phyloP scores from a whole-genome alignment of 2,797 vertebrate species.

The Cyclura pinguis region DNA sequence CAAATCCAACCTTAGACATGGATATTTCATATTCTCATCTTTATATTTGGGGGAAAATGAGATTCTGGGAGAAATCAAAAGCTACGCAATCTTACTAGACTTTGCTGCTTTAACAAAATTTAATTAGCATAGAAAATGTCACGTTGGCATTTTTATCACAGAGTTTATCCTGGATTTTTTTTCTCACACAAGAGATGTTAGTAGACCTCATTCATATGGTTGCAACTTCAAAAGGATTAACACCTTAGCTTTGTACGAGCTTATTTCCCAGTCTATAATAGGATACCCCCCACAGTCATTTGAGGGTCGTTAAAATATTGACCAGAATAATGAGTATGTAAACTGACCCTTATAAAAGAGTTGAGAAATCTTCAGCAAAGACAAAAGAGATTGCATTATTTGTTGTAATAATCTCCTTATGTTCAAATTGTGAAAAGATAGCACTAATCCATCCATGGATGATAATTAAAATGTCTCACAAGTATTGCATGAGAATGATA shows the following conservation, averaged over 20 bases:
- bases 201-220: background rate
- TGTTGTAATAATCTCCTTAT: background rate
- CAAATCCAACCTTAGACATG: background rate
- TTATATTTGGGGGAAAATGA: background rate
- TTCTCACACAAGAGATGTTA: too few relatives aligned
- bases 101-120: background rate
- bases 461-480: background rate
- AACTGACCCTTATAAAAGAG: background rate
- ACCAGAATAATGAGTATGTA: background rate
- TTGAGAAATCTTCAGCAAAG: background rate
- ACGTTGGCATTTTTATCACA: background rate
- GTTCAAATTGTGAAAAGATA: background rate
- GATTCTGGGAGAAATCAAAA: background rate
- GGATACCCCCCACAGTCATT: background rate
- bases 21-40: background rate
- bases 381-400: background rate
- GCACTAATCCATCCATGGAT: background rate
- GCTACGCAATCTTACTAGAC: background rate
- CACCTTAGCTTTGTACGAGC: background rate
- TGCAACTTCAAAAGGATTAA: background rate
- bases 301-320: background rate
- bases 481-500: background rate
- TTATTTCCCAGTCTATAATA: background rate
- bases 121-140: background rate
- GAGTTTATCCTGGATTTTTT: background rate